A percentile compares a stretch with the other conserved stretches of the same genome.
Conservation (phyloP, 1,140 invertebrate species). For the Drosophila lini region DNA sequence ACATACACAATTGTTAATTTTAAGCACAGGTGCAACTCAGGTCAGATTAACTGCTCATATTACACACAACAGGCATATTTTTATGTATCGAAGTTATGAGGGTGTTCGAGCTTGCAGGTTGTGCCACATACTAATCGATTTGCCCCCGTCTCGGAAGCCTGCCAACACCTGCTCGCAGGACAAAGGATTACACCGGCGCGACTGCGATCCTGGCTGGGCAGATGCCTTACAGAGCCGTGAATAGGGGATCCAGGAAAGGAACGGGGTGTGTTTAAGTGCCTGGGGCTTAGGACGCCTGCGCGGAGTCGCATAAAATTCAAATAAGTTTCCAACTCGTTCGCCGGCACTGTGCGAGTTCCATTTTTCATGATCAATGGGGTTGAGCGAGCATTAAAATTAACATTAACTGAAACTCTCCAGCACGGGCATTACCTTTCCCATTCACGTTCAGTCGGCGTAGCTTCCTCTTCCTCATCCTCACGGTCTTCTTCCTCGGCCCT, state of each 20-base stretch:
- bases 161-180: conserved; percentile 42
- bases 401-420: conserved; percentile 27
- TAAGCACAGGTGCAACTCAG: not conserved
- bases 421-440: conserved; percentile 36
- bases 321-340: conserved; percentile 81
- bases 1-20: not conserved
- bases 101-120: conserved; percentile 17
- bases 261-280: not conserved
- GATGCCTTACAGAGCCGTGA: conserved; percentile 20
- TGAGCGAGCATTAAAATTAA: conserved; percentile 57
- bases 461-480: conserved; percentile 46
- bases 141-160: not conserved
- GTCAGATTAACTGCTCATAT: not conserved
- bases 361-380: conserved; percentile 71
- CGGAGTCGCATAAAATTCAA: conserved; percentile 77
- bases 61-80: conserved; percentile 6
- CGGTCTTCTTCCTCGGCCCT: not conserved
- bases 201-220: conserved; percentile 22
- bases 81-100: conserved; percentile 23
- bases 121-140: conserved; percentile 30
- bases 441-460: conserved; percentile 40
- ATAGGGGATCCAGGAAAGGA: conserved; percentile 19
- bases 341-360: conserved; percentile 61
- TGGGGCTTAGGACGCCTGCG: conserved; percentile 46
- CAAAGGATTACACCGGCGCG: conserved; percentile 42